phyloP scores from a whole-genome alignment of 2,888 invertebrate species.

The Hoplodrina ambigua region DNA sequence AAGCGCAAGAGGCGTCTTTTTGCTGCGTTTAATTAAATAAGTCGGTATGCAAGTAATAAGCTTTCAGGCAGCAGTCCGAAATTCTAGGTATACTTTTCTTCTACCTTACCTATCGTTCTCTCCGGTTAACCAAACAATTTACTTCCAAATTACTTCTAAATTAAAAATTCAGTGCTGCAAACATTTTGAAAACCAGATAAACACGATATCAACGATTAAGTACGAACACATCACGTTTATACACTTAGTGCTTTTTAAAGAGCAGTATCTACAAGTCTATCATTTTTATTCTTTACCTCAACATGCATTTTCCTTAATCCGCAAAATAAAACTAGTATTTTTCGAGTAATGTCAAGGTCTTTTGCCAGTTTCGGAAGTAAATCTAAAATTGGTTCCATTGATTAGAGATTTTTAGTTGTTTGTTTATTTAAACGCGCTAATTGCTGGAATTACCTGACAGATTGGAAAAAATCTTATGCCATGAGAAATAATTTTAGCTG shows the following conservation, averaged over 20 bases:
- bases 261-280: conserved; percentile 49
- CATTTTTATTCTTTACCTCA: conserved; percentile 37
- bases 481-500: too few species aligned
- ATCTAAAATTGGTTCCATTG: conserved; percentile 10
- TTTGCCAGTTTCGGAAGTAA: conserved; percentile 20
- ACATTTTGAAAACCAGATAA: conserved; percentile 35
- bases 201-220: conserved; percentile 43
- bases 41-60: too few species aligned
- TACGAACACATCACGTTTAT: conserved; percentile 52
- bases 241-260: conserved; percentile 49
- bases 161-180: conserved; percentile 15
- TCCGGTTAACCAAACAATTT: background rate
- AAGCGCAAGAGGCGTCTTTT: too few species aligned
- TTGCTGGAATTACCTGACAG: too few species aligned
- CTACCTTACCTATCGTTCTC: background rate
- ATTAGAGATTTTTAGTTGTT: background rate
- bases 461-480: too few species aligned
- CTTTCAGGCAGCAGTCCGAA: too few species aligned
- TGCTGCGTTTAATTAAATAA: too few species aligned
- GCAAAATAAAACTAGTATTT: conserved; percentile 38
- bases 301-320: conserved; percentile 30
- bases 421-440: too few species aligned
- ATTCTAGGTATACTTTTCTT: too few species aligned
- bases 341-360: conserved; percentile 53
- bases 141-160: conserved; percentile 12